Evolutionary conservation across 1,140 invertebrate genomes (phyloP).

Genomic region (Drosophila arawakana): DNA sequence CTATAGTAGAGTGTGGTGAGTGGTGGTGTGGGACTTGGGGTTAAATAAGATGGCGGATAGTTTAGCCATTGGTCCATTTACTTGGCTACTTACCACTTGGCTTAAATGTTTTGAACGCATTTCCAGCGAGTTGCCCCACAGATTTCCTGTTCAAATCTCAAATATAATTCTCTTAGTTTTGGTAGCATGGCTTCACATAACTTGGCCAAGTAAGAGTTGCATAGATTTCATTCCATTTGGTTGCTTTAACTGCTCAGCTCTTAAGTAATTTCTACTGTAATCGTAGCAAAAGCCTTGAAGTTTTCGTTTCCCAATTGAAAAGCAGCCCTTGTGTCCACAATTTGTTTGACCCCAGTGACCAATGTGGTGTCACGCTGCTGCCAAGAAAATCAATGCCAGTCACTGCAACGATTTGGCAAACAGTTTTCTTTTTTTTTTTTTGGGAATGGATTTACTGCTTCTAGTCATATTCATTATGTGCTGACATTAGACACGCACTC

Average conservation of each 20-base stretch:
- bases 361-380: background rate
- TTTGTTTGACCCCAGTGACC: constrained; percentile 10
- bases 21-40: background rate
- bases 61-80: constrained; percentile 44
- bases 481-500: constrained; percentile 49
- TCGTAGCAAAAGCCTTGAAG: background rate
- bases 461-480: constrained; percentile 49
- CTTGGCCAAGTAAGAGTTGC: constrained; percentile 7
- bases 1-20: background rate
- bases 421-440: constrained; percentile 17
- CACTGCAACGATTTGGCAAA: constrained; percentile 45
- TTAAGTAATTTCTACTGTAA: constrained; percentile 18
- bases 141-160: constrained; percentile 6
- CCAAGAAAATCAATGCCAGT: constrained; percentile 13
- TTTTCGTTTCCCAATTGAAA: constrained; percentile 4
- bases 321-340: background rate
- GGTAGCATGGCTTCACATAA: background rate
- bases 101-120: constrained; percentile 39
- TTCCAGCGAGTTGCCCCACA: background rate
- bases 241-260: background rate
- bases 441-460: constrained; percentile 38
- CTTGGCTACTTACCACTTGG: constrained; percentile 50
- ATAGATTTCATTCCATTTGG: constrained; percentile 6
- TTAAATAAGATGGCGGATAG: background rate
- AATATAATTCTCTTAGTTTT: constrained; percentile 5